Evolutionary conservation across 1,140 invertebrate genomes (phyloP), one percentile per base, ranked within the genome.

Genomic region (Camponotus floridanus): DNA sequence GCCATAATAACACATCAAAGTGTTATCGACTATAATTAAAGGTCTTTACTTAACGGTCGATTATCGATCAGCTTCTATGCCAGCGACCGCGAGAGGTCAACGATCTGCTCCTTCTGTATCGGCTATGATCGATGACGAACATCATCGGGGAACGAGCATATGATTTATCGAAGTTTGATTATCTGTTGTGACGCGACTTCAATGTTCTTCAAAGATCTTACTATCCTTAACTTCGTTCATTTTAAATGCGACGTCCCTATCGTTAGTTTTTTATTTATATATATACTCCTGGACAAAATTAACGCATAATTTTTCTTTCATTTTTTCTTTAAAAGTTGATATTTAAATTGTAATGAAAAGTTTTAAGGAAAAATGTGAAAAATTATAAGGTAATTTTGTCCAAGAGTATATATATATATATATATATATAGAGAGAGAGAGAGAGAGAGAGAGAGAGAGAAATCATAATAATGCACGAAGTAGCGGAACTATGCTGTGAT

Each of bases 131-230:
- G 88, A 90, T 90, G 85, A 88, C 48, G 79, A 67, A 87, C 67
- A 85, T 90, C 88, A 87, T 85, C 79, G 67, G 79, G 70, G 74
- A 76, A 39, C 57, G 62, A 84, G 51, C 76, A 33, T 84, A 70
- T 90, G 88, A 90, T 90, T 90, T 90, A 90, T 90, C 51, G 88
- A 9, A 73, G 79, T 86, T 57, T 80, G 87, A 89, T 64, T 65
- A 70, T 26, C 51, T 59, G 21, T 36, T 59, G 61, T 76, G 70
- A 39, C 68, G 76, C 55, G 39, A 9, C 45, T 48, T 65, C 73
- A 39, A 7, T 42, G 68, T 55, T 85, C 39, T 83, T 86, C 62
- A 86, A 26, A 73, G 64, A 65, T 18, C 57, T n/a, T 31, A 80
- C 39, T 71, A 65, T 51, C 57, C 78, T 51, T 55, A 61, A 45